A percentile compares a stretch with the other conserved stretches of the same genome.
phyloP scores from a whole-genome alignment of 2,888 invertebrate genomes.

The Alsophila aescularia region DNA sequence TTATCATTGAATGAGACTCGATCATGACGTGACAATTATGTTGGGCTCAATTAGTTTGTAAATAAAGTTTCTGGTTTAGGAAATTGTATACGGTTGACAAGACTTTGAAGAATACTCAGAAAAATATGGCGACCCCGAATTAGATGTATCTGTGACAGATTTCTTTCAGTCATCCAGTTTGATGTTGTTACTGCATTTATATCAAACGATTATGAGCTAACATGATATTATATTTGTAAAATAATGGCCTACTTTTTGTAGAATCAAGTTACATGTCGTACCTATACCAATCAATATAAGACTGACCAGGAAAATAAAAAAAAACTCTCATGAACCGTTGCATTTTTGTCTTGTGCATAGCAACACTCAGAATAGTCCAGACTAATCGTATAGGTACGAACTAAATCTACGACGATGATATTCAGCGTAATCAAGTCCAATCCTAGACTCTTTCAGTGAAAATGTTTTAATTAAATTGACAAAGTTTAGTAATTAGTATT shows the following conservation, averaged over 20 bases:
- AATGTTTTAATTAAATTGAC: too few relatives aligned
- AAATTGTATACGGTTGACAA: conserved; percentile 67
- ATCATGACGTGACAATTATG: conserved; percentile 18
- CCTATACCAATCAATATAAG: background rate
- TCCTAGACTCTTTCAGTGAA: too few relatives aligned
- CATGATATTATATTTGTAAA: background rate
- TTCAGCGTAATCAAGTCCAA: too few relatives aligned
- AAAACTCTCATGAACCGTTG: too few relatives aligned
- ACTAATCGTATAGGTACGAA: too few relatives aligned
- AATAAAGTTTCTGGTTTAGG: conserved; percentile 40
- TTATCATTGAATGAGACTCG: conserved; percentile 42
- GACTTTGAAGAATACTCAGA: conserved; percentile 64
- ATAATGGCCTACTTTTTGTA: background rate
- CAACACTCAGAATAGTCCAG: too few relatives aligned
- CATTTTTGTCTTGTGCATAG: too few relatives aligned
- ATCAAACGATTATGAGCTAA: background rate
- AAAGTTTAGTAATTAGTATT: too few relatives aligned
- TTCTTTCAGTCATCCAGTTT: conserved; percentile 16
- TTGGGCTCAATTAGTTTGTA: conserved; percentile 54
- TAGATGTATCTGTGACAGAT: conserved; percentile 33
- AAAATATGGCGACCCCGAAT: conserved; percentile 19
- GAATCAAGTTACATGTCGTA: background rate
- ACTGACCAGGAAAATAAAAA: too few relatives aligned
- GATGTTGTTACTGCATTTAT: background rate
- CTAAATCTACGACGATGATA: too few relatives aligned